Conservation (phyloP, 2,888 invertebrate species). For the Drepanosiphum platanoidis region DNA sequence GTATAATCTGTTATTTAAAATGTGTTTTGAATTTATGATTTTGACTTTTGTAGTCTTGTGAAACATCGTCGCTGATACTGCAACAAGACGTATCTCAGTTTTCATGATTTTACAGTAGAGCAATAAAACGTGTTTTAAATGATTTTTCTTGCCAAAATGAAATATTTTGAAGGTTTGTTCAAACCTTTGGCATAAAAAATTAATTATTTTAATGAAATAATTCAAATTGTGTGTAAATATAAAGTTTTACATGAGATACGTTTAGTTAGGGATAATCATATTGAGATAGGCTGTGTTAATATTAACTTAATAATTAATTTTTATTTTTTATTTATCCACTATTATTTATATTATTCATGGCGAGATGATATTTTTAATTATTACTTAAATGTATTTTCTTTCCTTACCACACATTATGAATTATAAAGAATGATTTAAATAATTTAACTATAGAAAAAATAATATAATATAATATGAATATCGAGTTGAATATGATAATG, state of each 20-base stretch:
- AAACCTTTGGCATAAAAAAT: conserved; percentile 3
- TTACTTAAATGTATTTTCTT: not conserved
- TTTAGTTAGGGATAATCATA: conserved; percentile 10
- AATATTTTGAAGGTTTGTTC: conserved; percentile 12
- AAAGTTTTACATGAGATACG: not conserved
- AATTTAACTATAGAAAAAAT: too few species aligned
- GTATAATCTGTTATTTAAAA: too few species aligned
- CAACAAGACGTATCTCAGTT: conserved; percentile 6
- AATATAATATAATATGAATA: too few species aligned
- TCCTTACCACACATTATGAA: not conserved
- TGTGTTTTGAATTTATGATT: too few species aligned
- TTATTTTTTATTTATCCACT: not conserved
- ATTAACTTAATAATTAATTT: conserved; percentile 1
- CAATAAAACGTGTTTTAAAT: conserved; percentile 22
- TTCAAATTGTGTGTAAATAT: conserved; percentile 14
- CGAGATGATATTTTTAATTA: not conserved
- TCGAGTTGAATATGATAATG: too few species aligned
- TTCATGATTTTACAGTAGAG: conserved; percentile 25
- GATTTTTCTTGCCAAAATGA: conserved; percentile 20
- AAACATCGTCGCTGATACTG: conserved; percentile 11
- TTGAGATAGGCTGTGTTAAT: conserved; percentile 14
- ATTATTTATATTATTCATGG: not conserved
- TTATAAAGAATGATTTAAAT: not conserved
- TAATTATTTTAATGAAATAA: not conserved
- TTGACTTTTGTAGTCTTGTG: too few species aligned